Percentiles rank a stretch among this genome's conserved stretches.
Conservation (phyloP, 2,113 vertebrate genomes). For the Scolopax mira region DNA sequence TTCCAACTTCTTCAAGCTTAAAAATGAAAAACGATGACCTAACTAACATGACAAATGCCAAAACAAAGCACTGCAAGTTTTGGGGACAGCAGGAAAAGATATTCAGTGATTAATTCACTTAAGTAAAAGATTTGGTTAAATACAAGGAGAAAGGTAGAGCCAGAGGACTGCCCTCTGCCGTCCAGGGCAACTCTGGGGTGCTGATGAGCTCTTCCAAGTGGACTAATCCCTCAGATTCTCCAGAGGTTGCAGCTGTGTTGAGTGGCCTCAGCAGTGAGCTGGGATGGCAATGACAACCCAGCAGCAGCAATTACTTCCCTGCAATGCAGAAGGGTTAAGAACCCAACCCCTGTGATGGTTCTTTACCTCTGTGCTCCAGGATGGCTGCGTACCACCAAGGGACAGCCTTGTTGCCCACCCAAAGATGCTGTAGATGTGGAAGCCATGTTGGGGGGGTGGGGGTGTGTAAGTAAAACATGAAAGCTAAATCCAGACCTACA, state of each 20-base stretch:
- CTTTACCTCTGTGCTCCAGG: neutral
- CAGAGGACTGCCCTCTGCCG: neutral
- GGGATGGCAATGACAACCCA: neutral
- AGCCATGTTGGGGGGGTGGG: neutral
- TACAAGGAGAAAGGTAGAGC: neutral
- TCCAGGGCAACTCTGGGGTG: fast-evolving
- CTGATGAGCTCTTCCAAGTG: neutral
- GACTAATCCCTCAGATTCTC: neutral
- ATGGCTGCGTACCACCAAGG: neutral
- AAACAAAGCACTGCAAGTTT: neutral
- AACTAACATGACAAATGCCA: neutral
- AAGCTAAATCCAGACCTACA: neutral
- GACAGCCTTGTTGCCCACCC: neutral
- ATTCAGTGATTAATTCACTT: neutral
- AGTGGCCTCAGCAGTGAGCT: neutral
- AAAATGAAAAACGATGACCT: neutral
- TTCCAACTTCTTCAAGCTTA: neutral
- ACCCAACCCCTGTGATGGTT: neutral
- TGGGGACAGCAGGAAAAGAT: neutral
- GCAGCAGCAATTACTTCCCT: neutral
- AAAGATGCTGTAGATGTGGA: neutral
- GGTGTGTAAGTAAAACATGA: neutral
- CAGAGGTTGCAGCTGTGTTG: neutral
- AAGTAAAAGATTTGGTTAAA: neutral
- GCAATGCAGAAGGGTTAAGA: fast-evolving